Base-by-base conservation (phyloP, 2,888 invertebrate species). In the Palloptera scutellata region DNA sequence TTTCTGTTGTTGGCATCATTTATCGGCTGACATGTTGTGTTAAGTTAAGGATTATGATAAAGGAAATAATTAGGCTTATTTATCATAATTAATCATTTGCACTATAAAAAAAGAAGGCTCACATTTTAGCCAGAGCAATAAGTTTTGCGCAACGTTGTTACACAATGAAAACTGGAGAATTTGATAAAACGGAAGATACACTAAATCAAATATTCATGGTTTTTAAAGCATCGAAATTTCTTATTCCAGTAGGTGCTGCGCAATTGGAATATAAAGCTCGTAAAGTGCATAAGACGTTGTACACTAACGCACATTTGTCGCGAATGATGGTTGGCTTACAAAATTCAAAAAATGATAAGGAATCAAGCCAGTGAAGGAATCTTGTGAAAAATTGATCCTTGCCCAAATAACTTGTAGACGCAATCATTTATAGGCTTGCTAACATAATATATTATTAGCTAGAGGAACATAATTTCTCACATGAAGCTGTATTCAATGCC, bases 401-500 rank as follows among this genome's bases (percentile, higher is more conserved):
- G 4, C n/a, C 20, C 17, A 61, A 19, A 30, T 17, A 55, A 55
- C 20, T 19, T 55, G 55, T 55, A 55, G 30, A 9, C 30, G 19
- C 55, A 40, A 19, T 55, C 40, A 30, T 19, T 19, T 12, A 19
- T 10, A 41, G 48, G 48, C 61, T 51, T 30, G n/a, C 48, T 10
- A 48, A 20, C n/a, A n/a, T n/a, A n/a, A n/a, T n/a, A n/a, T n/a
- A n/a, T n/a, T 61, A 13, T 60, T 17, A 64, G 17, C n/a, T n/a
- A 57, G 6, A 20, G 43, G 54, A 61, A 65, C 30, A 68, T 45
- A 62, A 53, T 45, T 54, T 64, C n/a, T 59, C 60, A 52, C 15
- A 53, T 19, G 61, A 61, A 54, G 61, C 64, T 42, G 40, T 58
- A 40, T 68, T 64, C 30, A 68, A 68, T 64, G 61, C 64, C 6